A percentile compares a stretch with the other conserved stretches of the same genome.
These are phyloP conservation scores for Shargacucullia verbasci DNA, from an alignment of 2,888 invertebrate species.

Conservation along the genomic window DNA sequence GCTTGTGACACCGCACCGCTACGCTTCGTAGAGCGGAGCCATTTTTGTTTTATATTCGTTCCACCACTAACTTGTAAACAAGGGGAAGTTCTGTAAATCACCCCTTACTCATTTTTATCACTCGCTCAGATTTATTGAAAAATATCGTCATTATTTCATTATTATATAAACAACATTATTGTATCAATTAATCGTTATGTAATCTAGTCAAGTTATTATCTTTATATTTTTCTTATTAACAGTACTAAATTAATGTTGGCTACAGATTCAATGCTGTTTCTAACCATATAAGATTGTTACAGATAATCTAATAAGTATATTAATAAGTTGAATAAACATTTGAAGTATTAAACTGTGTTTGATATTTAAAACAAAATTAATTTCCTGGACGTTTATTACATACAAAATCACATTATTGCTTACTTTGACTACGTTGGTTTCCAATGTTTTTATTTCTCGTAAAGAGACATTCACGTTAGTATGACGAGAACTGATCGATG, in stretches of 20 bases:
- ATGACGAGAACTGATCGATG: slow-evolving; percentile 40
- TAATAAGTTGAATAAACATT: slow-evolving; percentile 54
- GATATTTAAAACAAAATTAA: slow-evolving; percentile 9
- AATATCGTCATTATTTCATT: slow-evolving; percentile 42
- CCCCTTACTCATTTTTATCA: slow-evolving; percentile 33
- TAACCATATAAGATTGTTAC: slow-evolving; percentile 49
- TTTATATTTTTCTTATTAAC: slow-evolving; percentile 34
- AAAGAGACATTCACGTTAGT: slow-evolving; percentile 24
- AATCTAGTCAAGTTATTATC: slow-evolving; percentile 58
- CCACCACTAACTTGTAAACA: slow-evolving; percentile 38
- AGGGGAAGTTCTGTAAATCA: slow-evolving; percentile 37
- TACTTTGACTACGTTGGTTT: slow-evolving; percentile 67
- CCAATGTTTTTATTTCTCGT: slow-evolving; percentile 61
- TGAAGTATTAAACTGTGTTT: slow-evolving; percentile 54
- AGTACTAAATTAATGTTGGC: slow-evolving; percentile 35
- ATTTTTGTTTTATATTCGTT: slow-evolving; percentile 34
- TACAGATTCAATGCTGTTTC: slow-evolving; percentile 48
- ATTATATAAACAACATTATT: slow-evolving; percentile 39
- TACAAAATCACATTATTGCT: slow-evolving; percentile 70
- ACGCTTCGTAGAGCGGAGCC: slow-evolving; percentile 60
- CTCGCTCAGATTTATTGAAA: slow-evolving; percentile 22
- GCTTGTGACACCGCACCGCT: slow-evolving; percentile 86
- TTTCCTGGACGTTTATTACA: slow-evolving; percentile 63
- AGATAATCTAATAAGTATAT: slow-evolving; percentile 49
- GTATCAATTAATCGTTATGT: slow-evolving; percentile 45